Percentiles rank a stretch among this genome's conserved stretches.
Conservation (phyloP, 1,140 invertebrate species). For the Harpegnathos saltator region DNA sequence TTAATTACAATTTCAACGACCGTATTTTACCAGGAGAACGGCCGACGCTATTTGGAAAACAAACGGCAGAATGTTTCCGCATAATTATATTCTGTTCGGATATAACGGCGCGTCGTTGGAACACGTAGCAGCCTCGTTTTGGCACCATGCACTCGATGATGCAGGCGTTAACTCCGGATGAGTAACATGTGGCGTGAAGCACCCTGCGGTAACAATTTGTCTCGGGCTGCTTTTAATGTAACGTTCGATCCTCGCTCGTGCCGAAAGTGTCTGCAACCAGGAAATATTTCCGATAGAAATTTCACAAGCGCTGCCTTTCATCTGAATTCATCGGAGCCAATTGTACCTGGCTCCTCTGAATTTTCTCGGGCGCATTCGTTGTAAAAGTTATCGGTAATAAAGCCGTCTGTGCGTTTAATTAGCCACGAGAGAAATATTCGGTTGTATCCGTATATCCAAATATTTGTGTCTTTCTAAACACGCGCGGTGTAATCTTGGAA, state of each 20-base stretch:
- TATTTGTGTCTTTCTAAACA: slow-evolving; percentile 1
- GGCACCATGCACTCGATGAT: slow-evolving; percentile 29
- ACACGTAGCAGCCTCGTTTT: slow-evolving; percentile 36
- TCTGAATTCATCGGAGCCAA: no score
- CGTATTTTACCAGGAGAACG: slow-evolving; percentile 47
- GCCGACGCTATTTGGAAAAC: slow-evolving; percentile 41
- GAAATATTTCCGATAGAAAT: neutral
- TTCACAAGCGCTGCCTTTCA: neutral
- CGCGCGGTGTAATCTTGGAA: neutral
- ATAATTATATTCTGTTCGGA: slow-evolving; percentile 60
- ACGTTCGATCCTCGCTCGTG: neutral
- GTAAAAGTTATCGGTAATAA: neutral
- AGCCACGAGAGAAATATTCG: neutral
- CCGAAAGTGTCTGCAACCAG: neutral
- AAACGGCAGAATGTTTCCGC: slow-evolving; percentile 60
- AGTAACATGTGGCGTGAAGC: slow-evolving; percentile 12
- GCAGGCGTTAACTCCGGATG: slow-evolving; percentile 20
- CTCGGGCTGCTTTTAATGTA: slow-evolving; percentile 5
- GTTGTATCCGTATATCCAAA: neutral
- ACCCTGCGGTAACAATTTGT: neutral
- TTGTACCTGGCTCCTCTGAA: neutral
- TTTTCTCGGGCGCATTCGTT: slow-evolving; percentile 1
- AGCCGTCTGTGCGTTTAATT: neutral
- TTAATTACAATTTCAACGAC: slow-evolving; percentile 72
- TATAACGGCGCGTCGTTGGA: slow-evolving; percentile 27